Evolutionary conservation across 2,888 invertebrate genomes (phyloP), one percentile per base, ranked within the genome.

Genomic region (Apotomis betuletana): DNA sequence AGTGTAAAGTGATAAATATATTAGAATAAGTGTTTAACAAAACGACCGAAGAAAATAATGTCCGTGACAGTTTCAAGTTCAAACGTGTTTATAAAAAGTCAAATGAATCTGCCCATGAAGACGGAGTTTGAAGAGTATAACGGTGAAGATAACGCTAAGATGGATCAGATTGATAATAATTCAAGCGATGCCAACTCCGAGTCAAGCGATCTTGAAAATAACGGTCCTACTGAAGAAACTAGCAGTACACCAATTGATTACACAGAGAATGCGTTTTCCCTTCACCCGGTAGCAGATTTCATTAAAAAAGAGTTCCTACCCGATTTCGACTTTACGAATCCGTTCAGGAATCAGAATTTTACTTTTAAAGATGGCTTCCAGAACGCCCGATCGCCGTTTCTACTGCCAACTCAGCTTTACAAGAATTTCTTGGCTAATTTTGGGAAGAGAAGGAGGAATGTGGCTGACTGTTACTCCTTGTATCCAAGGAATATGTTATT

Each of bases 361-460:
- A 78, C 81, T 0, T 93, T 92, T 64, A 93, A 93, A 75, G 89
- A 92, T 83, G 86, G 88, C 0, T 89, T 91, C 67, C 88, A 89
- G 69, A 89, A 84, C 73, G 74, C 82, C 0, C 80, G 89, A 67
- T 88, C 94, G 0, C 94, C 94, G 13, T 96, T 96, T 80, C 87
- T 97, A 67, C 90, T 97, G 75, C 96, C 96, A 9, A 95, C 96
- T 70, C 96, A 97, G 83, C 92, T 97, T 79, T 97, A 97, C 84
- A 97, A 97, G 88, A 97, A 95, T 80, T 94, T 97, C 75, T 89
- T 97, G 82, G 96, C 96, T 10, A 96, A 94, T 83, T 87, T 94
- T 75, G 91, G 91, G 0, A 94, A 93, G 76, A 89, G 93, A 71
- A 87, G 93, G 73, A 79, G 92, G 38, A 91, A 91, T 80, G 83